A percentile compares a stretch with the other conserved stretches of the same genome.
These are phyloP conservation scores for Henricia sp. DNA, from an alignment of 53 echinoderm and acorn worm species.

Conservation along the genomic window DNA sequence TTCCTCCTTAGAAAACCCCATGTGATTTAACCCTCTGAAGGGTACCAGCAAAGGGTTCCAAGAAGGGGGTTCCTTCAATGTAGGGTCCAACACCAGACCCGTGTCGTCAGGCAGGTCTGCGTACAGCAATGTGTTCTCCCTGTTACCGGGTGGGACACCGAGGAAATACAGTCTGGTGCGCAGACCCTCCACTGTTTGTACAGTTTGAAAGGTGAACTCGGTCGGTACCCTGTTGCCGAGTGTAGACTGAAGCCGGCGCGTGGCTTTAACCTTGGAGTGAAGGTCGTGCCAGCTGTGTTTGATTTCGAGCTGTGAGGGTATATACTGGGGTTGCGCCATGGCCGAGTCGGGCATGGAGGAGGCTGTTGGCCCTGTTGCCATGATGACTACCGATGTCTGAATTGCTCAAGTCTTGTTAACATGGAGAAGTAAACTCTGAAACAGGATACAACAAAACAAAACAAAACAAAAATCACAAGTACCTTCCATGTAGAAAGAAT, in stretches of 20 bases:
- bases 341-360: conserved; percentile 79
- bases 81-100: background rate
- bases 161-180: conserved; percentile 88
- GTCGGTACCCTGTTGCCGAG: conserved; percentile 85
- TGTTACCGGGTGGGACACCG: conserved; percentile 81
- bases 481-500: too few relatives aligned
- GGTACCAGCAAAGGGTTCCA: conserved; percentile 91
- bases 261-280: conserved; percentile 87
- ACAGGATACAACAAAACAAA: too few relatives aligned
- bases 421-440: background rate
- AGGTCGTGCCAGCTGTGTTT: conserved; percentile 89
- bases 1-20: conserved; percentile 93
- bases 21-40: conserved; percentile 81
- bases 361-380: conserved; percentile 97
- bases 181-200: conserved; percentile 65
- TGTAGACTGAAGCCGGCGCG: conserved; percentile 85
- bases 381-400: conserved; percentile 32
- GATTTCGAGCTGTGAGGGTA: conserved; percentile 24
- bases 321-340: conserved; percentile 55
- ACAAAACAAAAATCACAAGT: too few relatives aligned
- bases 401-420: background rate
- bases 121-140: conserved; percentile 95
- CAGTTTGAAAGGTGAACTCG: conserved; percentile 86
- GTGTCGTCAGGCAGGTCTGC: conserved; percentile 76
- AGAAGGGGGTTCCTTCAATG: conserved; percentile 11